Evolutionary conservation across 1,140 invertebrate genomes (phyloP), one percentile per base, ranked within the genome.

Genomic region (Macrosteles quadrilineatus): DNA sequence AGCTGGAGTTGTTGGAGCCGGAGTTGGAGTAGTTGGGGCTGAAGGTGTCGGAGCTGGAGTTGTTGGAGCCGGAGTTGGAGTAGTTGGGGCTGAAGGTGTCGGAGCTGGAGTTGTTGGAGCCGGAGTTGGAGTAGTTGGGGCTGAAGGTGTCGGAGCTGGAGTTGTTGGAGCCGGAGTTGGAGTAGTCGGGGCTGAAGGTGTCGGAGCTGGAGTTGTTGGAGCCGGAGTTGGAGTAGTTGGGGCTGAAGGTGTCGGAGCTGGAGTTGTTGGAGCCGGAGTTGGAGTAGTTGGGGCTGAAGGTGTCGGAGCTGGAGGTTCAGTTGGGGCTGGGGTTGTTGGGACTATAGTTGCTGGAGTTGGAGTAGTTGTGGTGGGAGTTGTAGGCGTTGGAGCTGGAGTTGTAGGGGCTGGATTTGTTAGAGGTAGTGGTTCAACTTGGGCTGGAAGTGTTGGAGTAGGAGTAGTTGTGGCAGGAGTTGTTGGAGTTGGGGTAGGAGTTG

Each of bases 51-150:
- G 70, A 29, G 73, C 73, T 29, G 73, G 67, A 62, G n/a, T n/a
- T n/a, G n/a, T n/a, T 2, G 30, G 14, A 68, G 59, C 32, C 9
- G 69, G 62, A 6, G 21, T 47, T 12, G 69, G 36, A 45, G 36
- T 29, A 12, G 11, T 11, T 12, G 65, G 30, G 1, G 36, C 9
- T 67, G 45, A 21, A 19, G 32, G 40, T 11, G 19, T 30, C 29
- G 36, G 45, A 12, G 25, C 31, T 53, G 36, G 45, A 12, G 25
- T 47, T 65, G 75, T 78, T 50, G 73, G 73, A 19, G 73, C 73
- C 64, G 80, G 76, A 59, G 78, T 81, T 70, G 75, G 74, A 6
- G 70, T n/a, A 36, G 32, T 25, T 2, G 30, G 43, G 50, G 66
- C 71, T 68, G 65, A 64, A 55, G 70, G 71, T 31, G 73, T 55